Base-by-base conservation (phyloP, 2,888 invertebrate genomes). In the Caenorhabditis becei region DNA sequence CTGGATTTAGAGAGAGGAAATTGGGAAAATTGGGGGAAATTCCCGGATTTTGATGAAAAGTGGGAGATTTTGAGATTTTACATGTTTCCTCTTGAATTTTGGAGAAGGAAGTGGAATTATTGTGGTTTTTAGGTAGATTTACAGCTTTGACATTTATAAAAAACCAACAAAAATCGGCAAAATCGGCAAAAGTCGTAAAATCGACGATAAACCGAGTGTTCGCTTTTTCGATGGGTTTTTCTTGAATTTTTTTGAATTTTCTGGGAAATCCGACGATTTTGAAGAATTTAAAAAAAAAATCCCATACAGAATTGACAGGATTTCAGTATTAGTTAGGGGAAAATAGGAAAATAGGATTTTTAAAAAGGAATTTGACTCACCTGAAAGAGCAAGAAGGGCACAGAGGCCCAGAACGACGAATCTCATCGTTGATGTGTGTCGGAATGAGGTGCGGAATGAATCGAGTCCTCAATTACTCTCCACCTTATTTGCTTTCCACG, bases 381-480 rank as follows among this genome's bases (percentile, higher is more conserved):
- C 83, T 54, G 67, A 78, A 65, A 79, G 58, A 59, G 80, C 81
- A 47, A 84, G 14, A 61, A 84, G 61, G 51, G 69, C 70, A 24
- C 77, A 24, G n/a, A 84, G 65, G 62, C 77, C 71, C 65, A 77
- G n/a, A 8, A 62, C 35, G 23, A 62, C 69, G 72, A 56, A 80
- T 58, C 75, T 75, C 80, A 80, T 80, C 26, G 61, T 54, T 53
- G 63, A n/a, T 41, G 3, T 51, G 44, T 23, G 26, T 59, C 58
- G 24, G 37, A 65, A 70, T 32, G 47, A 67, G 32, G 28, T 47
- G 49, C n/a, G n/a, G 61, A 75, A 61, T 66, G 28, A 75, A 66
- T 35, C 53, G 67, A 66, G 32, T 32, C 47, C 18, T 47, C 74
- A 80, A 70, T 80, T 80, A 70, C 75, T 32, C n/a, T n/a, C 54